A percentile compares a stretch with the other conserved stretches of the same genome.
These are phyloP conservation scores for Drosophila serrata DNA, from an alignment of 1,140 invertebrate genomes.

Conservation along the genomic window DNA sequence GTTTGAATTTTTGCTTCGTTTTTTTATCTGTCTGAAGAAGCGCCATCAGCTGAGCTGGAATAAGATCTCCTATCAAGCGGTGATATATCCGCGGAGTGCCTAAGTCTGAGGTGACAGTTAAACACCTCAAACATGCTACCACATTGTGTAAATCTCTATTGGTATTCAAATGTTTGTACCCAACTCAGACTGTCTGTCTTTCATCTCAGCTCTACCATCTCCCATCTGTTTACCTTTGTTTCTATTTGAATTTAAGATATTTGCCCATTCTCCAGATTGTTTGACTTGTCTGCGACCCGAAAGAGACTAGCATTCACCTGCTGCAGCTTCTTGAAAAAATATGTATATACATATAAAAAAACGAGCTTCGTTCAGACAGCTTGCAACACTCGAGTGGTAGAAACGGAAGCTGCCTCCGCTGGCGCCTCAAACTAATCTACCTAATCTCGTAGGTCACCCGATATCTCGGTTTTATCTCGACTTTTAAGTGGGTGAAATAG, in stretches of 20 bases:
- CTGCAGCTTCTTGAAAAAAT: neutral
- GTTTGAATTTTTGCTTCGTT: neutral
- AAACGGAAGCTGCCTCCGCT: slow-evolving; percentile 46
- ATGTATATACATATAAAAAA: neutral
- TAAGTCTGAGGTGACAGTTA: slow-evolving; percentile 81
- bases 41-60: slow-evolving; percentile 18
- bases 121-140: slow-evolving; percentile 78
- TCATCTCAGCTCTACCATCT: slow-evolving; percentile 1
- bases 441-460: slow-evolving; percentile 42
- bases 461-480: slow-evolving; percentile 19
- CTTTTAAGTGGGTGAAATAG: slow-evolving; percentile 6
- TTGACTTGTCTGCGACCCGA: slow-evolving; percentile 41
- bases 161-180: slow-evolving; percentile 45
- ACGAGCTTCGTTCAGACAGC: slow-evolving; percentile 8
- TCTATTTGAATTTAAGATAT: slow-evolving; percentile 74
- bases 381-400: slow-evolving; percentile 38
- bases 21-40: slow-evolving; percentile 2
- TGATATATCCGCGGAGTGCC: slow-evolving; percentile 56
- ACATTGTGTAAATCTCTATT: slow-evolving; percentile 61
- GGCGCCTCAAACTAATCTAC: slow-evolving; percentile 44
- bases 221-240: slow-evolving; percentile 59
- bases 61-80: slow-evolving; percentile 19
- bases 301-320: neutral
- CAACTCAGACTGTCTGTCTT: slow-evolving; percentile 28
- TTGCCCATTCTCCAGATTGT: slow-evolving; percentile 53